phyloP scores from a whole-genome alignment of 2,888 invertebrate genomes.

The Aspidiotus rigidus region DNA sequence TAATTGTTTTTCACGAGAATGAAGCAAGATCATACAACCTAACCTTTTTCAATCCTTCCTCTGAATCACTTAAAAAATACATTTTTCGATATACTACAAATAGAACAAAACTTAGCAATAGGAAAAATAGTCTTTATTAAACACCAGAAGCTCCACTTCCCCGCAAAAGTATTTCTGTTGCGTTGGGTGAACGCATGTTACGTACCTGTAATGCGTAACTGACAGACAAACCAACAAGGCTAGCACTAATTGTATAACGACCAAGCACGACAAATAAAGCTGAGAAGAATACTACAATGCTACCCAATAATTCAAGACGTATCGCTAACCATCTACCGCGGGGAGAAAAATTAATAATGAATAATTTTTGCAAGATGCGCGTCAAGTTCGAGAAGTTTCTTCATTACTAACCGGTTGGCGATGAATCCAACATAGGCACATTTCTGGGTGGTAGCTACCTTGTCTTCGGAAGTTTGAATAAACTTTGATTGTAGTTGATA shows the following conservation, averaged over 20 bases:
- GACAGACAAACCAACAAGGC: constrained; percentile 78
- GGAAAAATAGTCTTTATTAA: too few species aligned
- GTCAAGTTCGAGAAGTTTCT: background rate
- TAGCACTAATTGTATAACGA: constrained; percentile 60
- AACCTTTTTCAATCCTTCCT: too few species aligned
- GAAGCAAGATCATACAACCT: too few species aligned
- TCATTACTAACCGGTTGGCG: constrained; percentile 57
- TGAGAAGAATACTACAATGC: constrained; percentile 87
- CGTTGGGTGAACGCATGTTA: constrained; percentile 39
- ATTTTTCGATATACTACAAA: too few species aligned
- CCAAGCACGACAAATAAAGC: constrained; percentile 83
- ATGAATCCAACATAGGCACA: constrained; percentile 88
- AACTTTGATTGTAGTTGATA: constrained; percentile 50
- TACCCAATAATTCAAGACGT: constrained; percentile 91
- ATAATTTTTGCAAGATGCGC: background rate
- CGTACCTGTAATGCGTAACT: constrained; percentile 72
- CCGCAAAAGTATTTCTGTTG: too few species aligned
- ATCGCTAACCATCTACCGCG: constrained; percentile 86
- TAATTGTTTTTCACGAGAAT: too few species aligned
- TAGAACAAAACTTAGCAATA: too few species aligned
- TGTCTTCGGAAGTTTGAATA: constrained; percentile 80
- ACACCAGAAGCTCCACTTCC: too few species aligned
- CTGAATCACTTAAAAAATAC: too few species aligned
- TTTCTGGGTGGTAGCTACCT: constrained; percentile 85
- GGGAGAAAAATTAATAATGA: constrained; percentile 26